Evolutionary conservation across 2,113 vertebrate genomes (phyloP).

Genomic region (Phalacrocorax pelagicus): DNA sequence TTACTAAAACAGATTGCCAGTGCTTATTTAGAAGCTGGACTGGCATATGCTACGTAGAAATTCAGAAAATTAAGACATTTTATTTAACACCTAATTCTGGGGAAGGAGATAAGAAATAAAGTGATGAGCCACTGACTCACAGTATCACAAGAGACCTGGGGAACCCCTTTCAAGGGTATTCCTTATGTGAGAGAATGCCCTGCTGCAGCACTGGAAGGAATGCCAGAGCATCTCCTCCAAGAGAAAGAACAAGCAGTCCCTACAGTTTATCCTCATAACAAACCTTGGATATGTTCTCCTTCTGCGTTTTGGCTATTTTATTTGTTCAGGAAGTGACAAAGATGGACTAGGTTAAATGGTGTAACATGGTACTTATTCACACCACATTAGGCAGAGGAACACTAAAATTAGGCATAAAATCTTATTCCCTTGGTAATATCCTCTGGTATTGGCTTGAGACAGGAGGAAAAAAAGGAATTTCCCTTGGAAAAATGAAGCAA

Average conservation of each 20-base stretch:
- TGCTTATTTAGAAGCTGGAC: not conserved
- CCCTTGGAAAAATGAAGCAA: constrained; percentile 47
- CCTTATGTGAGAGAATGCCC: not conserved
- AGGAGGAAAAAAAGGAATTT: constrained; percentile 39
- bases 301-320: not conserved
- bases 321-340: constrained; percentile 16
- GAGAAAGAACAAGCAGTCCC: not conserved
- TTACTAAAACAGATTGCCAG: not conserved
- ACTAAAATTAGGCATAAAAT: constrained; percentile 70
- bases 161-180: not conserved
- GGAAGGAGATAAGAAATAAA: constrained; percentile 17
- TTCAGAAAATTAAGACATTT: not conserved
- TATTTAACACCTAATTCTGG: not conserved
- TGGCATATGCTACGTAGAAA: not conserved
- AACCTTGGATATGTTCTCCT: not conserved
- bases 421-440: constrained; percentile 68
- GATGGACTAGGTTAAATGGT: constrained; percentile 62
- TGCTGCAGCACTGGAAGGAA: not conserved
- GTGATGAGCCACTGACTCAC: not conserved
- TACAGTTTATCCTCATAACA: not conserved
- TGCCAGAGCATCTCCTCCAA: not conserved
- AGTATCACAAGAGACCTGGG: not conserved
- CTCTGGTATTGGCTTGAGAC: constrained; percentile 37
- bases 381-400: constrained; percentile 67
- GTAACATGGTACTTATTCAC: constrained; percentile 61